Evolutionary conservation across 2,888 invertebrate genomes (phyloP), one percentile per base, ranked within the genome.

Genomic region (Drosophila tanythrix): DNA sequence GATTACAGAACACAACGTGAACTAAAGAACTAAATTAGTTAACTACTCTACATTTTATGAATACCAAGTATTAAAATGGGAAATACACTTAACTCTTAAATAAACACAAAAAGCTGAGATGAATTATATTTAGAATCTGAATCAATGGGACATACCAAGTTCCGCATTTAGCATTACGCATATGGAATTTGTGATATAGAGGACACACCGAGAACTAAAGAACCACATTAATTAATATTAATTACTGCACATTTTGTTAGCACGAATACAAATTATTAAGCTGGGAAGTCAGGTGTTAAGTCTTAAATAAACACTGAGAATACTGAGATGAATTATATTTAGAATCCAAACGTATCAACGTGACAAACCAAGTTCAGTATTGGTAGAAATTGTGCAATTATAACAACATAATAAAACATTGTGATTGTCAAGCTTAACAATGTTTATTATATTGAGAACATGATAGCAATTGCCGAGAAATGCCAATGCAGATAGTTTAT

Each of bases 391-490:
- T 27, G 13, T 35, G 40, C 2, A 36, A n/a, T 18, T 38, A 18
- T 25, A 29, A 21, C 18, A 13, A 8, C 15, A 15, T 21, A 31
- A 31, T 57, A 31, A 57, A 38, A 40, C 2, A 18, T 18, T 13
- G 33, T 31, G 36, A 60, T 55, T 60, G 25, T 21, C 25, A 21
- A n/a, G 21, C 15, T 13, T 51, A 25, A 18, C 40, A 62, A 70
- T 29, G 53, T 67, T 74, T 64, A 64, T 56, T 53, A 53, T 51
- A 27, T 64, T 63, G 55, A 55, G 36, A 43, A 65, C 43, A 27
- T 13, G 27, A 21, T 35, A 33, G 48, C 21, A 67, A 66, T 38
- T 29, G 25, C 27, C 2, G 15, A 36, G 27, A 52, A 35, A 60
- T 64, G n/a, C 11, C 35, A 50, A 40, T 71, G 59, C 58, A 50